Evolutionary conservation across 1,140 invertebrate genomes (phyloP).

Genomic region (Halictus rubicundus): DNA sequence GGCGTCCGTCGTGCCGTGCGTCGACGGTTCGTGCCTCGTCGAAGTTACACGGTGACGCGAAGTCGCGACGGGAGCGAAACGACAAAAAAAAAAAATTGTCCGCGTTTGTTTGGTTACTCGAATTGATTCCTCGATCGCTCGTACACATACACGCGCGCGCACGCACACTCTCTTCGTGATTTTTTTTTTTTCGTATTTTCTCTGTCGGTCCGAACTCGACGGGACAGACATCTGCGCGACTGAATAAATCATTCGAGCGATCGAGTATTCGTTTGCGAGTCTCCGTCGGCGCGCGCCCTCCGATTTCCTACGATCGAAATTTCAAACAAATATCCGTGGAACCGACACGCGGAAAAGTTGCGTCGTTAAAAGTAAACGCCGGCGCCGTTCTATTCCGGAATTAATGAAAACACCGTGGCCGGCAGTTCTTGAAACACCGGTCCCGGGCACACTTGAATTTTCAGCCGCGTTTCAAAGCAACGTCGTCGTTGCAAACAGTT

Average conservation of each 20-base stretch:
- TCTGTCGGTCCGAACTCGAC: not conserved
- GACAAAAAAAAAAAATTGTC: not conserved
- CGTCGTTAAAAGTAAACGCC: constrained; percentile 33
- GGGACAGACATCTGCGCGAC: constrained; percentile 21
- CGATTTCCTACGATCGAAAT: constrained; percentile 19
- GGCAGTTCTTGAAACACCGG: not conserved
- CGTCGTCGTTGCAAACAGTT: not conserved
- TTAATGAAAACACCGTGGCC: constrained; percentile 2
- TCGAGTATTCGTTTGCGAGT: constrained; percentile 33
- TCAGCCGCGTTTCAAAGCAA: constrained; percentile 25
- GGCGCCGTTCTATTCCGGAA: not conserved
- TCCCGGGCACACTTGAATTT: constrained; percentile 12
- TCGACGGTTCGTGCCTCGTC: constrained; percentile 1
- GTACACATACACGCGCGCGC: not conserved
- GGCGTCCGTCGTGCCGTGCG: not conserved
- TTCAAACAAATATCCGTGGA: not conserved
- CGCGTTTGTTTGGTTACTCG: constrained; percentile 21
- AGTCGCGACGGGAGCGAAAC: not conserved
- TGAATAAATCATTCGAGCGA: constrained; percentile 49
- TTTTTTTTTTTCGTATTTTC: not conserved
- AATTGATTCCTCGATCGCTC: constrained; percentile 27
- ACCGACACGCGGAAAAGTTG: constrained; percentile 12
- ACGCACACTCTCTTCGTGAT: not conserved
- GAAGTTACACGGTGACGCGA: not conserved
- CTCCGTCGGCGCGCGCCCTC: not conserved